These are phyloP conservation scores for Mobula birostris DNA, from an alignment of 2,113 vertebrate species.

Conservation along the genomic window DNA sequence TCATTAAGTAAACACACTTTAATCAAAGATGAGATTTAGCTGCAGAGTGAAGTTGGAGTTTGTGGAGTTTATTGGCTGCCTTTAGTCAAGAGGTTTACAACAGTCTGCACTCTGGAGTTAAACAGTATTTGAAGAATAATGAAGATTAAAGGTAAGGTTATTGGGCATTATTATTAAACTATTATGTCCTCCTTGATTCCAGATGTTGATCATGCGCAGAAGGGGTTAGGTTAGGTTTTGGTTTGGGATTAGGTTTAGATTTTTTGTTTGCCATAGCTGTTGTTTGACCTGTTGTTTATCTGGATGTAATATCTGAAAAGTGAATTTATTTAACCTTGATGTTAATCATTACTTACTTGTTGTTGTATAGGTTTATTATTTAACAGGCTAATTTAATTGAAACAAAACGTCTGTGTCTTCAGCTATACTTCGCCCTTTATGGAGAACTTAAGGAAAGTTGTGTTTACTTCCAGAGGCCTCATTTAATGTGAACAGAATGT, in stretches of 20 bases:
- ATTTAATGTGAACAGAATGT: not conserved
- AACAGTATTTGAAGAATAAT: not conserved
- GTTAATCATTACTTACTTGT: slow-evolving; percentile 17
- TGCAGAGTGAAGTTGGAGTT: not conserved
- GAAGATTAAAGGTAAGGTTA: not conserved
- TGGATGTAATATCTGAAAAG: not conserved
- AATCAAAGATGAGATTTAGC: not conserved
- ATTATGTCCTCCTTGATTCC: not conserved
- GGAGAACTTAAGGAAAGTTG: not conserved
- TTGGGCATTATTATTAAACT: not conserved
- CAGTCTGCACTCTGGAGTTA: not conserved
- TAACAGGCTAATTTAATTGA: not conserved
- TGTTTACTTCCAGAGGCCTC: not conserved
- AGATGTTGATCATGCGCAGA: not conserved
- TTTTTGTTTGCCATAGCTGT: not conserved
- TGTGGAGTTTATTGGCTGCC: not conserved
- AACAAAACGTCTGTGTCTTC: not conserved
- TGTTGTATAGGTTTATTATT: not conserved
- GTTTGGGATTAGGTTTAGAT: not conserved
- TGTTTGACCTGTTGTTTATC: not conserved
- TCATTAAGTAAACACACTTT: not conserved
- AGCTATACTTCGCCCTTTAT: not conserved
- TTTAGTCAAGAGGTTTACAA: not conserved
- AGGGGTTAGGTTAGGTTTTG: not conserved
- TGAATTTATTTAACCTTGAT: not conserved